phyloP scores from a whole-genome alignment of 2,888 invertebrate genomes.

The Gastrophysa polygoni region DNA sequence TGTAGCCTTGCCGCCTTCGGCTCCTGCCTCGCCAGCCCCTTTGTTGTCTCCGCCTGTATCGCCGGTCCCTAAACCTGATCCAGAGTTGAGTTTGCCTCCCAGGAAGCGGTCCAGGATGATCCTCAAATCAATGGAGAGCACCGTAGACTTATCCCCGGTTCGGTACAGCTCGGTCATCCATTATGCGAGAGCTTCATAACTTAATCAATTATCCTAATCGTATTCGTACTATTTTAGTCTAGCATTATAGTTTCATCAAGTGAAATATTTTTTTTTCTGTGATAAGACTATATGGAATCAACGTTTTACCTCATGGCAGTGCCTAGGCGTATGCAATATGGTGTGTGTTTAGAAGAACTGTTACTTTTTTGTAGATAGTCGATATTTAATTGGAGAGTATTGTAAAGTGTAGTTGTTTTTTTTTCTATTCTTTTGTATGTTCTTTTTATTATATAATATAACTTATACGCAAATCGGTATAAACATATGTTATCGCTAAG shows the following conservation, averaged over 20 bases:
- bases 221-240: constrained; percentile 31
- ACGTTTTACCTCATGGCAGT: constrained; percentile 60
- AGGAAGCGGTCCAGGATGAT: constrained; percentile 81
- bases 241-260: constrained; percentile 34
- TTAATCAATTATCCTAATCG: constrained; percentile 4
- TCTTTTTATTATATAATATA: constrained; percentile 48
- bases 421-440: constrained; percentile 46
- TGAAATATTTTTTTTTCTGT: constrained; percentile 54
- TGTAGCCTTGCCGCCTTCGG: constrained; percentile 66
- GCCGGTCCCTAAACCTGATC: constrained; percentile 56
- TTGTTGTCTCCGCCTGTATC: constrained; percentile 51
- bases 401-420: constrained; percentile 45
- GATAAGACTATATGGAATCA: constrained; percentile 54
- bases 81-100: constrained; percentile 73
- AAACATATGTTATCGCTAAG: background rate
- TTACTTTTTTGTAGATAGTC: constrained; percentile 19
- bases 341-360: constrained; percentile 26
- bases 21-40: constrained; percentile 61
- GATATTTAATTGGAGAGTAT: constrained; percentile 34
- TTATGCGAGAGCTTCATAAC: constrained; percentile 75
- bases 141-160: constrained; percentile 52
- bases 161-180: constrained; percentile 79
- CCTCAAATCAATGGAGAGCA: constrained; percentile 67
- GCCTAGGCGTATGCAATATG: constrained; percentile 58
- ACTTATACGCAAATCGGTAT: constrained; percentile 51